Evolutionary conservation across 2,888 invertebrate genomes (phyloP).

Genomic region (Marronus borbonicus): DNA sequence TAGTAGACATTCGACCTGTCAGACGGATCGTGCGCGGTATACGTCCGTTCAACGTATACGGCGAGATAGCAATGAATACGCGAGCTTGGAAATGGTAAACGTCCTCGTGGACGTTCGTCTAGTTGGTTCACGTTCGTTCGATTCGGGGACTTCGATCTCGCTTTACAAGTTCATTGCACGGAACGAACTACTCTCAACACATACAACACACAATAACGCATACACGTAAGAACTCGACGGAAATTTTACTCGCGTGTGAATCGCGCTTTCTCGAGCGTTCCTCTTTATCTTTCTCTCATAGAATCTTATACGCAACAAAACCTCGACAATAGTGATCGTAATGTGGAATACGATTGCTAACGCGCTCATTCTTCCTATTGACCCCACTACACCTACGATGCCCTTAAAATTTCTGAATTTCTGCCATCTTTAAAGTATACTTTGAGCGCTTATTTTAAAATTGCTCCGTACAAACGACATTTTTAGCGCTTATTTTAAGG

Average conservation of each 20-base stretch:
- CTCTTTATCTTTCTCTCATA: constrained; percentile 10
- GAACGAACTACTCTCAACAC: constrained; percentile 35
- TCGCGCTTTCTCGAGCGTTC: constrained; percentile 29
- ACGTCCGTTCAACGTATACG: constrained; percentile 18
- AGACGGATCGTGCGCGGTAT: constrained; percentile 21
- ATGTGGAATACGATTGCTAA: no score
- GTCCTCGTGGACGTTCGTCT: constrained; percentile 32
- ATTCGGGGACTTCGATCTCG: constrained; percentile 44
- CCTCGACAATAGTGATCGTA: no score
- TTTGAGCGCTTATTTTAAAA: constrained; percentile 21
- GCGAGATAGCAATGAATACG: constrained; percentile 8
- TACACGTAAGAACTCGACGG: constrained; percentile 29
- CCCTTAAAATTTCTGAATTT: no score
- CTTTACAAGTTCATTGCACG: constrained; percentile 46
- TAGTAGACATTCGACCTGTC: constrained; percentile 19
- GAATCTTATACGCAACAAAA: constrained; percentile 2
- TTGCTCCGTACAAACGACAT: background rate
- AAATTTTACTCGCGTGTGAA: constrained; percentile 36
- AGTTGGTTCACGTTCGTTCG: constrained; percentile 42
- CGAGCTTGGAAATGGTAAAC: constrained; percentile 31
- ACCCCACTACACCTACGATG: no score
- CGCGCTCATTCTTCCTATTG: no score
- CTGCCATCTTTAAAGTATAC: background rate
- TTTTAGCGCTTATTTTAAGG: no score
- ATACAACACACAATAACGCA: constrained; percentile 16